A percentile compares a stretch with the other conserved stretches of the same genome.
These are phyloP conservation scores for Ambastaia sidthimunki DNA, from an alignment of 2,797 vertebrate species.

Conservation along the genomic window DNA sequence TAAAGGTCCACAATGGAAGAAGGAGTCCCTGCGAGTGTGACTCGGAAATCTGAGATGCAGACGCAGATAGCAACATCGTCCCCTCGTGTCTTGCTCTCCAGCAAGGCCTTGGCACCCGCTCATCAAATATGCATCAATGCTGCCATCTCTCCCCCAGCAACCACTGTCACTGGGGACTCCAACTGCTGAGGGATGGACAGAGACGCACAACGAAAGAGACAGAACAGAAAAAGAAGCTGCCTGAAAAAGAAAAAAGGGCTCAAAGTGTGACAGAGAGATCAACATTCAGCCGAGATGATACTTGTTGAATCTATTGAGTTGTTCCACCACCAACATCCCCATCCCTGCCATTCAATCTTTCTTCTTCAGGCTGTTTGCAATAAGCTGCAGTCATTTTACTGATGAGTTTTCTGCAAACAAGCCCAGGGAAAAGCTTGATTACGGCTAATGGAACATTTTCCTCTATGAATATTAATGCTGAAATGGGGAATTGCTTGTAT, in stretches of 20 bases:
- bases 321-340: neutral
- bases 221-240: constrained; percentile 25
- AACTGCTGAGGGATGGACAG: constrained; percentile 45
- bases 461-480: constrained; percentile 64
- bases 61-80: constrained; percentile 59
- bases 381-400: constrained; percentile 44
- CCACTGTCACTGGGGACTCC: constrained; percentile 54
- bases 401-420: constrained; percentile 61
- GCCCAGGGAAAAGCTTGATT: constrained; percentile 60
- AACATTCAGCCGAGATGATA: neutral
- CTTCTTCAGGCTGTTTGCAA: constrained; percentile 34
- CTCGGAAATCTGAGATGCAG: constrained; percentile 60
- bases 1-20: constrained; percentile 57
- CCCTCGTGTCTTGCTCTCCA: constrained; percentile 57
- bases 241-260: constrained; percentile 4
- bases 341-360: constrained; percentile 17
- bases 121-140: constrained; percentile 68
- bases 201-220: constrained; percentile 35
- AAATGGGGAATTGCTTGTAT: constrained; percentile 60
- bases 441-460: constrained; percentile 64
- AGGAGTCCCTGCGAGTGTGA: constrained; percentile 58
- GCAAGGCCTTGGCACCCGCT: constrained; percentile 60
- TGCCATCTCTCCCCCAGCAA: constrained; percentile 56
- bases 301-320: constrained; percentile 42
- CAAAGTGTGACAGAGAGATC: constrained; percentile 14